These are phyloP conservation scores for Plecotus auritus DNA, from an alignment of 2,113 vertebrate species.

Conservation along the genomic window DNA sequence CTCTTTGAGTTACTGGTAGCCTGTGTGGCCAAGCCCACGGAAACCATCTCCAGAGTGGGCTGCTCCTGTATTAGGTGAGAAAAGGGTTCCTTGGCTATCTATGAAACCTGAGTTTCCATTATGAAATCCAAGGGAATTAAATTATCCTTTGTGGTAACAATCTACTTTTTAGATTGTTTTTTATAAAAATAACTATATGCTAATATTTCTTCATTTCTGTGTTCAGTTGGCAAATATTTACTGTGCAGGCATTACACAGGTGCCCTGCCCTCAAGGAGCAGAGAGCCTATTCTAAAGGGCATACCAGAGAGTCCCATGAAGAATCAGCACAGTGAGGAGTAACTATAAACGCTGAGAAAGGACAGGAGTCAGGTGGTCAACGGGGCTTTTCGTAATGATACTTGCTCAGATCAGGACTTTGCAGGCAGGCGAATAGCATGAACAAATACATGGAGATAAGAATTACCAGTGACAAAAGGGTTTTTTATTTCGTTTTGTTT, in stretches of 20 bases:
- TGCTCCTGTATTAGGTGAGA: constrained; percentile 97
- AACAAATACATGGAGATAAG: neutral
- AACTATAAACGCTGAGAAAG: neutral
- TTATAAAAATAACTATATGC: neutral
- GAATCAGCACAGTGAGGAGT: neutral
- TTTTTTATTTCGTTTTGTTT: neutral
- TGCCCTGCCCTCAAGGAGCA: neutral
- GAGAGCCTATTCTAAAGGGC: neutral
- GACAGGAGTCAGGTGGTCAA: no score
- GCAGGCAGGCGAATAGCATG: neutral
- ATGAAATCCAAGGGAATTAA: neutral
- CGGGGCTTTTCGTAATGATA: neutral
- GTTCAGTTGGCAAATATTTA: neutral
- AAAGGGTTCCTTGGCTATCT: neutral
- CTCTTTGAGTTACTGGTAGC: constrained; percentile 94
- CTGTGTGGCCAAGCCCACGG: constrained; percentile 95
- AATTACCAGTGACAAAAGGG: neutral
- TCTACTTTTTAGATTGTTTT: neutral
- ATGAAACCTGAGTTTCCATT: neutral
- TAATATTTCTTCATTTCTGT: neutral
- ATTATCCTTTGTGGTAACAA: neutral
- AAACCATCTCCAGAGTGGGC: constrained; percentile 97
- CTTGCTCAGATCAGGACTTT: neutral
- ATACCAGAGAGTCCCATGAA: neutral
- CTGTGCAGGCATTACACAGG: neutral